Percentiles rank a stretch among this genome's conserved stretches.
Conservation (phyloP, 2,113 vertebrate species). For the Eublepharis macularius region DNA sequence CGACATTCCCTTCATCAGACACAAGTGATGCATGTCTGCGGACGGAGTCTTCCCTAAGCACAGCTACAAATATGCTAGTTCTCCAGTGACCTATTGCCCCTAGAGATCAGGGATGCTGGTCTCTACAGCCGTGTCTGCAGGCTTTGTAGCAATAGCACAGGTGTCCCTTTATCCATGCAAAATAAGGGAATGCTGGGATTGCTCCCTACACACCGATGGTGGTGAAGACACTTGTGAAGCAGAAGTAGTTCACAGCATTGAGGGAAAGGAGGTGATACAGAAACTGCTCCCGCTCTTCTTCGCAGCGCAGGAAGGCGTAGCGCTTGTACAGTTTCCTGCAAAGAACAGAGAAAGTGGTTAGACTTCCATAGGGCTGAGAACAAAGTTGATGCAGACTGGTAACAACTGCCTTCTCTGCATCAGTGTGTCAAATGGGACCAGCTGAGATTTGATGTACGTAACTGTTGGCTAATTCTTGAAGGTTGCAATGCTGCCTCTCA, state of each 20-base stretch:
- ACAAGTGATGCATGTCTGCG: too few species aligned
- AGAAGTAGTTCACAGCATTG: constrained; percentile 98
- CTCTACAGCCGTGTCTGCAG: neutral
- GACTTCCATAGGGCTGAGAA: neutral
- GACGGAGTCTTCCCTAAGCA: neutral
- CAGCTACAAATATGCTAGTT: neutral
- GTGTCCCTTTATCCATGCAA: neutral
- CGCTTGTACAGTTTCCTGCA: constrained; percentile 94
- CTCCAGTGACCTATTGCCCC: constrained; percentile 7
- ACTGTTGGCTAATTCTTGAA: neutral
- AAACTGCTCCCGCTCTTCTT: constrained; percentile 97
- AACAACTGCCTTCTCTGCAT: neutral
- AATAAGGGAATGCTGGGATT: neutral
- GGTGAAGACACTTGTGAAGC: constrained; percentile 95
- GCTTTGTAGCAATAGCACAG: neutral
- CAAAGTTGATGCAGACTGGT: neutral
- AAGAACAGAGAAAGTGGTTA: constrained; percentile 17
- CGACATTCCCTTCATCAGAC: too few species aligned
- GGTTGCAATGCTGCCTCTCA: too few species aligned
- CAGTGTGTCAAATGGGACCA: neutral
- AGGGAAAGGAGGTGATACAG: constrained; percentile 95
- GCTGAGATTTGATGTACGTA: neutral
- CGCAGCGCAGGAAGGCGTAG: constrained; percentile 94
- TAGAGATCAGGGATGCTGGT: constrained; percentile 5
- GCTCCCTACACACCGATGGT: constrained; percentile 83